phyloP scores from a whole-genome alignment of 2,797 vertebrate species.

The Lepilemur septentrionalis region DNA sequence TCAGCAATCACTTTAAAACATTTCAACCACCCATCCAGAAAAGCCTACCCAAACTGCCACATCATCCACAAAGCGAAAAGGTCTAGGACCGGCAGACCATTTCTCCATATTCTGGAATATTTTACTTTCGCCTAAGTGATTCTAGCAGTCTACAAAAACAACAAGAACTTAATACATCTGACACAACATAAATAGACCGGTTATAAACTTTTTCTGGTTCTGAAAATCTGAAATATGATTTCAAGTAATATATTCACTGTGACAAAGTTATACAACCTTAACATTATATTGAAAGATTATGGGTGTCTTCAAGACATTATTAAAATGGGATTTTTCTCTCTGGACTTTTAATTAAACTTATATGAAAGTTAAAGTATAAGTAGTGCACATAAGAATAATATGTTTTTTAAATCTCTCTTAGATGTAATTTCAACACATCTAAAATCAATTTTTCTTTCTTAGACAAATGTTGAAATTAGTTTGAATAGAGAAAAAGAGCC shows the following conservation, averaged over 20 bases:
- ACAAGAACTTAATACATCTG: neutral
- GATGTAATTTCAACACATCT: neutral
- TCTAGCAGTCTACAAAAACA: neutral
- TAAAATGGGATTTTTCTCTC: neutral
- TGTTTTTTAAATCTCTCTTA: neutral
- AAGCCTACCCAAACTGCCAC: neutral
- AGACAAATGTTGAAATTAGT: neutral
- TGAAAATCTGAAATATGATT: neutral
- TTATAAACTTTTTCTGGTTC: neutral
- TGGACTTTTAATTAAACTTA: neutral
- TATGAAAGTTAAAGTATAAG: neutral
- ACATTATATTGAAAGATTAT: neutral
- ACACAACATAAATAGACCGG: neutral
- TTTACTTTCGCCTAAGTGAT: neutral
- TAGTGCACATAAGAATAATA: neutral
- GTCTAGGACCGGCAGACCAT: neutral
- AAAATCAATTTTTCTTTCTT: neutral
- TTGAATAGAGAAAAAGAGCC: neutral
- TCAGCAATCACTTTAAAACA: neutral
- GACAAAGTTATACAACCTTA: neutral
- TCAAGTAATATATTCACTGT: neutral
- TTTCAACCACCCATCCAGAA: neutral
- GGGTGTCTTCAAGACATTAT: neutral
- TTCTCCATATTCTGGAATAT: neutral
- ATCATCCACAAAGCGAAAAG: neutral